Evolutionary conservation across 1,140 invertebrate genomes (phyloP).

Genomic region (Lineus longissimus): DNA sequence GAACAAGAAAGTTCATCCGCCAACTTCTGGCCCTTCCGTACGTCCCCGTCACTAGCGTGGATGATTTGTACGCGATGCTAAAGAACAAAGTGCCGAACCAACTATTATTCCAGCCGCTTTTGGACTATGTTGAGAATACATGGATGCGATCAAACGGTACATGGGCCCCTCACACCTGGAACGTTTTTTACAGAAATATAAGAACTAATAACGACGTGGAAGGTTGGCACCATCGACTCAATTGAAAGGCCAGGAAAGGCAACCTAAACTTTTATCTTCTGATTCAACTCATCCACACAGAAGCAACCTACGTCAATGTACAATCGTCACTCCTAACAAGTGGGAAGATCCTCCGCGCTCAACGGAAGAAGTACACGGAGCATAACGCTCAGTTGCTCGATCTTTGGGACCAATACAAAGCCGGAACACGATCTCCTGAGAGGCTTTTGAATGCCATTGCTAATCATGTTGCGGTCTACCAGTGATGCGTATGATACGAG

Average conservation of each 20-base stretch:
- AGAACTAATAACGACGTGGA: conserved; percentile 2
- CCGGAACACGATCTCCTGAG: not conserved
- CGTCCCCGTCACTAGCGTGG: not conserved
- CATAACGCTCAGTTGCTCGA: not conserved
- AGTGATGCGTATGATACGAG: no score
- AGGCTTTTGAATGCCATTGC: no score
- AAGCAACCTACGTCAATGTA: not conserved
- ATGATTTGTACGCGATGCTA: not conserved
- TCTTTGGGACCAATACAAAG: not conserved
- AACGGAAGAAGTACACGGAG: not conserved
- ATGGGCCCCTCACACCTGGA: not conserved
- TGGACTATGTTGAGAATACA: not conserved
- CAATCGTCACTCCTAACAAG: not conserved
- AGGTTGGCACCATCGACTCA: not conserved
- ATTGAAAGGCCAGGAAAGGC: not conserved
- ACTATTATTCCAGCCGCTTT: not conserved
- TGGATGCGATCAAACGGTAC: conserved; percentile 1
- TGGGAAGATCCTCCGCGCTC: not conserved
- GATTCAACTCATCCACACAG: not conserved
- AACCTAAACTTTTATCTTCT: not conserved
- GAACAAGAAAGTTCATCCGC: not conserved
- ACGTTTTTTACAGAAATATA: not conserved
- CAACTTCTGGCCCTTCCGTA: not conserved
- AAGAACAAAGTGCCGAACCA: not conserved
- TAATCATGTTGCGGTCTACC: no score